phyloP scores from a whole-genome alignment of 2,113 vertebrate species.

The Cisticola juncidis region DNA sequence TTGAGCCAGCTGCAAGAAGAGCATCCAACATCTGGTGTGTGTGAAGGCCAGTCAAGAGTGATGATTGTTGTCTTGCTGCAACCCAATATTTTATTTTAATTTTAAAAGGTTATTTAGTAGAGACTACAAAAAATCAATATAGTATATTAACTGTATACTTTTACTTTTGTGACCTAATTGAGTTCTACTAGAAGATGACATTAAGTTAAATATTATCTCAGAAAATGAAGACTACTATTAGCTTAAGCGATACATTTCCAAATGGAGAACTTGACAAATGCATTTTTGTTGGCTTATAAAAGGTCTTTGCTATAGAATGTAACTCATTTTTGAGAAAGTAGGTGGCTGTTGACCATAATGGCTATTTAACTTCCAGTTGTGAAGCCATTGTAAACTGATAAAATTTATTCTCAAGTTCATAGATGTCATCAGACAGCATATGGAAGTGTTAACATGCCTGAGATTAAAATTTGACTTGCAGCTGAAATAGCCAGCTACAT shows the following conservation, averaged over 20 bases:
- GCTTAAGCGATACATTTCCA: neutral
- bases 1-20: constrained; percentile 96
- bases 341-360: neutral
- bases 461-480: neutral
- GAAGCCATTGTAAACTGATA: constrained; percentile 46
- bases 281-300: neutral
- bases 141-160: neutral
- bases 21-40: constrained; percentile 97
- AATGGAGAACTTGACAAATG: neutral
- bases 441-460: neutral
- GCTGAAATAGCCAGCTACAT: neutral
- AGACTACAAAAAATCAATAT: neutral
- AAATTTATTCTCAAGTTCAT: neutral
- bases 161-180: neutral
- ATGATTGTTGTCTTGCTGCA: constrained; percentile 38
- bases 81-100: neutral
- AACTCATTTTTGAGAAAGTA: neutral
- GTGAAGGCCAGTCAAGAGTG: constrained; percentile 52
- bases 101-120: neutral
- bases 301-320: neutral
- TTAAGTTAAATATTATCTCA: neutral
- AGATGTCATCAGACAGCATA: neutral
- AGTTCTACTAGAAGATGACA: neutral
- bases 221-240: neutral
- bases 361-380: constrained; percentile 18